A percentile compares a stretch with the other conserved stretches of the same genome.
Conservation (phyloP, 2,113 vertebrate genomes). For the Oceanites oceanicus region DNA sequence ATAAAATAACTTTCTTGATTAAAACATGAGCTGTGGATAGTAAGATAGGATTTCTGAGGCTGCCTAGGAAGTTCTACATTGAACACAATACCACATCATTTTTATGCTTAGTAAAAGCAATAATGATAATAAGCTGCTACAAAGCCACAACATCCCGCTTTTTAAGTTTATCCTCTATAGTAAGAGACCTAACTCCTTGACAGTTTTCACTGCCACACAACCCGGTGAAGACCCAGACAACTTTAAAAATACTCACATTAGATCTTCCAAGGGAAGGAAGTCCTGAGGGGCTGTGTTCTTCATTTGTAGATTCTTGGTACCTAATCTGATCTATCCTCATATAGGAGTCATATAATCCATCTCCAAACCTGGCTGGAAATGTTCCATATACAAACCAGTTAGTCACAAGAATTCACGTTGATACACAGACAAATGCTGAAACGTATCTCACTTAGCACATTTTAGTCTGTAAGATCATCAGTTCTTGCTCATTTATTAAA, state of each 20-base stretch:
- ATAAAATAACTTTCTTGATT: neutral
- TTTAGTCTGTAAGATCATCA: neutral
- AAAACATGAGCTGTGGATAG: neutral
- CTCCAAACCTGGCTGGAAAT: slow-evolving; percentile 84
- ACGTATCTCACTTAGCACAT: neutral
- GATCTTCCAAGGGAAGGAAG: slow-evolving; percentile 85
- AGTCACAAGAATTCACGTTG: neutral
- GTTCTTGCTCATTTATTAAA: neutral
- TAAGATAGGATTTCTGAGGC: neutral
- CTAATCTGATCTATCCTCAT: slow-evolving; percentile 93
- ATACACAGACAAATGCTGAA: neutral
- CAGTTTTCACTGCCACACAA: neutral
- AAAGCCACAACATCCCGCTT: neutral
- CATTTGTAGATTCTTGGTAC: slow-evolving; percentile 82
- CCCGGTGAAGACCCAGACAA: neutral
- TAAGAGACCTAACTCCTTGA: neutral
- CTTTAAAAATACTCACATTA: slow-evolving; percentile 81
- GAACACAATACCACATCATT: neutral
- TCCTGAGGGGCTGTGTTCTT: slow-evolving; percentile 81
- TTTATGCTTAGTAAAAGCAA: neutral
- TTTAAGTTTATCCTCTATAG: neutral
- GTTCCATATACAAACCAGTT: slow-evolving; percentile 33
- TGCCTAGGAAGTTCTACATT: neutral
- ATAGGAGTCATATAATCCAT: slow-evolving; percentile 92
- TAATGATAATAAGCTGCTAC: neutral